Conservation (phyloP, 2,888 invertebrate species). For the Odontocolon sp. region DNA sequence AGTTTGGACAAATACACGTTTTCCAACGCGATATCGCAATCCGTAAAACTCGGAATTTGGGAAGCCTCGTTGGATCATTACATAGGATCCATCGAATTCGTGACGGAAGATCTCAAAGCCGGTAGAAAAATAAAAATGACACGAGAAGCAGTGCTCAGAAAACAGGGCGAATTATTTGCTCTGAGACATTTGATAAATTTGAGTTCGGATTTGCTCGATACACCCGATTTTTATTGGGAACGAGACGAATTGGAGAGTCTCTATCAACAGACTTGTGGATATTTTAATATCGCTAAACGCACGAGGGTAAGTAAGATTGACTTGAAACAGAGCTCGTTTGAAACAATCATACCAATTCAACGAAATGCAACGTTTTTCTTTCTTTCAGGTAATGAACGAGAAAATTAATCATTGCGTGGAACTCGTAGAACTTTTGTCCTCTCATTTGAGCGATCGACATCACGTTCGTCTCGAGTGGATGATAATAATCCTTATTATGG, state of each 20-base stretch:
- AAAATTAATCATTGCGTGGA: constrained; percentile 97
- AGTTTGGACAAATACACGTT: constrained; percentile 95
- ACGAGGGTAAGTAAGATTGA: constrained; percentile 88
- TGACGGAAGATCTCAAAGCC: constrained; percentile 90
- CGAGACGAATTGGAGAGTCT: constrained; percentile 92
- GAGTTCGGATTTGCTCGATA: constrained; percentile 96
- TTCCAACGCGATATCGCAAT: constrained; percentile 96
- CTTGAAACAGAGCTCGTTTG: constrained; percentile 4
- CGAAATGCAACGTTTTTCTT: too few species aligned
- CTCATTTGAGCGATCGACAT: constrained; percentile 95
- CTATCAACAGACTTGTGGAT: constrained; percentile 90
- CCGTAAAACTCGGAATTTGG: constrained; percentile 97
- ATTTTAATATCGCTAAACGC: constrained; percentile 92
- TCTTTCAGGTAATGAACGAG: constrained; percentile 96
- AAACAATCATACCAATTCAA: not conserved
- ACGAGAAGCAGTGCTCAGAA: constrained; percentile 87
- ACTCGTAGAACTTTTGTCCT: constrained; percentile 92
- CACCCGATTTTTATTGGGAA: constrained; percentile 99
- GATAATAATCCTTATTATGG: constrained; percentile 97
- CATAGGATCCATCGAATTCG: constrained; percentile 90
- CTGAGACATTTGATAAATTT: constrained; percentile 95
- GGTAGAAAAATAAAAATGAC: constrained; percentile 88
- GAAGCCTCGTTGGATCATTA: constrained; percentile 92
- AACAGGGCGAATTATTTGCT: constrained; percentile 94
- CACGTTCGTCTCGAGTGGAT: constrained; percentile 98